phyloP scores from a whole-genome alignment of 1,140 invertebrate species.

The Antheraea mylitta region DNA sequence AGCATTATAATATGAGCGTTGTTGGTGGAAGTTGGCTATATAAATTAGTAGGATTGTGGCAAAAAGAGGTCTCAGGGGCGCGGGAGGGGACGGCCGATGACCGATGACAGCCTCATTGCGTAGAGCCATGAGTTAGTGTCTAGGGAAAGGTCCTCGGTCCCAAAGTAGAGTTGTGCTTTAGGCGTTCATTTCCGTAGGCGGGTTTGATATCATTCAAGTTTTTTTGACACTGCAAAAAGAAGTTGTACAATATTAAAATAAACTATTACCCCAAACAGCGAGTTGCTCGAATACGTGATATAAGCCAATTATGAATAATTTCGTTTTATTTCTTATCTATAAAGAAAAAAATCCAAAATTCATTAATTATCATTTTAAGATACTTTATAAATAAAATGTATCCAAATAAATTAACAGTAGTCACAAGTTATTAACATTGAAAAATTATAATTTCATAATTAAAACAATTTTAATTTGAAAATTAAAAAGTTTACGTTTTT shows the following conservation, averaged over 20 bases:
- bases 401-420: no score
- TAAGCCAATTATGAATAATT: no score
- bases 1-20: constrained; percentile 29
- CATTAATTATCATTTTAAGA: no score
- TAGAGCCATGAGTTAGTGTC: constrained; percentile 53
- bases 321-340: no score
- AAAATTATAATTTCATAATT: neutral
- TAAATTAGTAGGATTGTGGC: constrained; percentile 49
- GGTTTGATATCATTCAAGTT: constrained; percentile 36
- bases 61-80: constrained; percentile 63
- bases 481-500: neutral
- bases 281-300: no score
- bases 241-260: constrained; percentile 33
- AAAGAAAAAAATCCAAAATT: no score
- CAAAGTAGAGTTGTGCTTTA: constrained; percentile 49
- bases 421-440: no score
- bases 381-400: no score
- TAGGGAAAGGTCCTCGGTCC: constrained; percentile 65
- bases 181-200: constrained; percentile 38
- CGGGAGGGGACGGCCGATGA: constrained; percentile 60
- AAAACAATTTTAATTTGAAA: neutral
- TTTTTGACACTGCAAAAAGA: constrained; percentile 31
- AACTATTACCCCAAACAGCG: neutral
- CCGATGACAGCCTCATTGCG: constrained; percentile 66
- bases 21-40: constrained; percentile 31